Evolutionary conservation across 2,888 invertebrate species (phyloP), one percentile per base, ranked within the genome.

Genomic region (Portevinia maculata): DNA sequence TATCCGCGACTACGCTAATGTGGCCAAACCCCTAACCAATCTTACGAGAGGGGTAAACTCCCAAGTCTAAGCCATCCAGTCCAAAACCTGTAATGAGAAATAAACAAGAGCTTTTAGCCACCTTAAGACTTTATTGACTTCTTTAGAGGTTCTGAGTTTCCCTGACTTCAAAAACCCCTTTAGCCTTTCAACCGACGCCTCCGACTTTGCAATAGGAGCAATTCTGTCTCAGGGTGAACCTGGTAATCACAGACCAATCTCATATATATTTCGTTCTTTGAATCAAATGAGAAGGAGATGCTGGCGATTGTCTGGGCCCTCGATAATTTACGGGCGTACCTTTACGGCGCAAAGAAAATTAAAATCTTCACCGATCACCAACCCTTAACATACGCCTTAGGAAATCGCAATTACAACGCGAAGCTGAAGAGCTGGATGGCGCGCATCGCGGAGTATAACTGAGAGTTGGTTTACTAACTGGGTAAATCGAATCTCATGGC

Each of bases 111-210:
- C 84, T 7, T 84, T 85, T 41, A 41, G 84, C 28, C 24, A 79
- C 4, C 24, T 85, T 19, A 86, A 85, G 24, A 69, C 76, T 39
- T 44, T 84, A 15, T 46, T 85, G 7, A 71, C 64, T 5, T 84
- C 84, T 0, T 19, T 79, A 0, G 83, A 85, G 21, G 64, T 85
- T 24, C 44, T 85, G 24, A 48, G 69, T 7, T 85, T 75, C 57
- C 84, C 84, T 9, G 71, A 84, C 50, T 81, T 84, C 39, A 32
- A 34, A 4, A 75, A 75, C 13, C 44, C 60, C 5, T 84, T 84
- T 32, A 70, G 79, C 13, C 39, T 57, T 3, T 39, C 39, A 4
- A 57, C 57, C 6, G 57, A 57, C 28, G 57, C 57, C 3, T 39
- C 57, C 4, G 34, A 57, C 24, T 30, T 6, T 13, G 39, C 64